These are phyloP conservation scores for Neosilurus mollespiculum DNA, from an alignment of 2,797 vertebrate species.

Conservation along the genomic window DNA sequence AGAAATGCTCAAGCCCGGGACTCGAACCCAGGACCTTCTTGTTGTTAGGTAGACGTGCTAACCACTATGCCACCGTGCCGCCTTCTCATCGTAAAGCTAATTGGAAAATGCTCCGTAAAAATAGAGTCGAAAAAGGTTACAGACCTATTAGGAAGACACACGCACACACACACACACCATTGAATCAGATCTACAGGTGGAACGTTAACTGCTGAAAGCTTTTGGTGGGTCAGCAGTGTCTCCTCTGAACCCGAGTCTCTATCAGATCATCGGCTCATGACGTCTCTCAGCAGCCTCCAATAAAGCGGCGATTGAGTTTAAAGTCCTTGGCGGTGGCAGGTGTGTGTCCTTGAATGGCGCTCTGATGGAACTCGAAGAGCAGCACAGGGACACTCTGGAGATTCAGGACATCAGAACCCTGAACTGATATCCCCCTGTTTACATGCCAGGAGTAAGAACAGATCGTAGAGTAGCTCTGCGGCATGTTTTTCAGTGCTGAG, in stretches of 20 bases:
- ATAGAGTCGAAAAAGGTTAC: too few relatives aligned
- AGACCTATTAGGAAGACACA: too few relatives aligned
- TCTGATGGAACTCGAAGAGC: slow-evolving; percentile 3
- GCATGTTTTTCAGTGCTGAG: neutral
- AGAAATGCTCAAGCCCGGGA: too few relatives aligned
- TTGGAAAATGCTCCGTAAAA: neutral
- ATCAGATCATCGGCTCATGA: slow-evolving; percentile 36
- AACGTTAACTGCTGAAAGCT: slow-evolving; percentile 10
- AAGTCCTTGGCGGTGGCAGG: slow-evolving; percentile 41
- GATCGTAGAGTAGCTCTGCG: neutral
- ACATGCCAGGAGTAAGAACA: neutral
- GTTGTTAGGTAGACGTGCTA: too few relatives aligned
- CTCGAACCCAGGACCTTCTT: too few relatives aligned
- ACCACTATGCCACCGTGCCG: too few relatives aligned
- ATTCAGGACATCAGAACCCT: neutral
- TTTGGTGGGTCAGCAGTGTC: slow-evolving; percentile 35
- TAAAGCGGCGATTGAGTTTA: slow-evolving; percentile 37
- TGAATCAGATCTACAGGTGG: slow-evolving; percentile 12
- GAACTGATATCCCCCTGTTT: slow-evolving; percentile 21
- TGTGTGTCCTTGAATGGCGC: slow-evolving; percentile 47
- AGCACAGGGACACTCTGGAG: neutral
- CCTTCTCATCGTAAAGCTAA: neutral
- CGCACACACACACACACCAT: too few relatives aligned
- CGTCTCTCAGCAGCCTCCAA: slow-evolving; percentile 51
- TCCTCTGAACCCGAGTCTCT: slow-evolving; percentile 40